Evolutionary conservation across 2,113 vertebrate species (phyloP), one percentile per base, ranked within the genome.

Genomic region (Stomatorhinus ivindoensis): DNA sequence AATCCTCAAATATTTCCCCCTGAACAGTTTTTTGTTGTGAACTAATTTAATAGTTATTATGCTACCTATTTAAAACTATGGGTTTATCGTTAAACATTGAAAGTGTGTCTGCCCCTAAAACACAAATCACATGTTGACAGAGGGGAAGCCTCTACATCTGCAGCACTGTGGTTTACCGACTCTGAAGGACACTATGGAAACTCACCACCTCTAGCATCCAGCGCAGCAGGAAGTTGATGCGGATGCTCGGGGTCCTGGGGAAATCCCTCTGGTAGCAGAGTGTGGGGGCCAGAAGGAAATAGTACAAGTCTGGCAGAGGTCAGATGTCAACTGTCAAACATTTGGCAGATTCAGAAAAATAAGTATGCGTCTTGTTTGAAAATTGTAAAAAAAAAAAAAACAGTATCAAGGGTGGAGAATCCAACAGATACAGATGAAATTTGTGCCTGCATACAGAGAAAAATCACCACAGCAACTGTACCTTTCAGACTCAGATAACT

Each of bases 231-330:
- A 65, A 93, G 7, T 91, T 90, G 39, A 93, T 88, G 44, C 90
- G 92, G 87, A 92, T 13, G 31, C 69, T 89, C 0, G 92, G 88
- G 27, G 90, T 91, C 19, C 82, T 88, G 19, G 90, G 91, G 89
- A 94, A 95, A 90, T 94, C 90, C 84, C 90, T 92, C 89, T 93
- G 92, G 88, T 73, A 95, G 91, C 0, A 1, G 89, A 95, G 76
- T 2, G 92, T 94, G 5, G 92, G 90, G 13, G 91, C 91, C 31
- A 94, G 86, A n/a, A 95, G 89, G 90, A 96, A 94, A 82, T 89
- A 94, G 55, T 92, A 92, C 0, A 89, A 92, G 55, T 91, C 92
- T 94, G 84, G 5, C 51, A 88, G 39, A 88, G 53, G 89, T 21
- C 53, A 91, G 48, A 92, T 5, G 46, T 89, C 19, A 31, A 31